Percentiles rank a stretch among this genome's conserved stretches.
These are phyloP conservation scores for Vulpes vulpes DNA, from an alignment of 2,113 vertebrate species.

Conservation along the genomic window DNA sequence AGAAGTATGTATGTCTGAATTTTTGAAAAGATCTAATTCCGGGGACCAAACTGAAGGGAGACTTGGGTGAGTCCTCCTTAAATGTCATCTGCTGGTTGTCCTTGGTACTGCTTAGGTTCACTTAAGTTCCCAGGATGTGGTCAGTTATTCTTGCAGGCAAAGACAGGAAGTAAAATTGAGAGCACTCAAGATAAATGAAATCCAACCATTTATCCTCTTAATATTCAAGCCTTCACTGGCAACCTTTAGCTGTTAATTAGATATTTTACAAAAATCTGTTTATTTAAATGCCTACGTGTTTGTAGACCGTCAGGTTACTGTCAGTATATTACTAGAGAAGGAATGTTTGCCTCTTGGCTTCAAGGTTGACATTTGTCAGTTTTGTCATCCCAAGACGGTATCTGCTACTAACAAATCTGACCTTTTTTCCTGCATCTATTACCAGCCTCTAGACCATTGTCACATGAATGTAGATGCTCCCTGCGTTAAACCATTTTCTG, in stretches of 20 bases:
- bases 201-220: background rate
- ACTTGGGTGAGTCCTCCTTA: background rate
- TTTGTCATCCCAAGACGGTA: background rate
- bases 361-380: background rate
- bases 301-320: fast-evolving
- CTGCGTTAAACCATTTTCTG: background rate
- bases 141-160: background rate
- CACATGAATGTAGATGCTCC: fast-evolving
- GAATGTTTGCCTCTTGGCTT: background rate
- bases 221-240: background rate
- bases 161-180: background rate
- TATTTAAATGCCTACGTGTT: background rate
- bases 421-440: background rate
- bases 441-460: background rate
- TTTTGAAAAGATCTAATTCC: background rate
- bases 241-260: background rate
- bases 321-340: background rate
- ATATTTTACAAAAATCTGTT: background rate
- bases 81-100: background rate
- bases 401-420: background rate
- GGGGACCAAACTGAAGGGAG: background rate
- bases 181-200: background rate
- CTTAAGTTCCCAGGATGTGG: background rate
- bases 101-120: background rate
- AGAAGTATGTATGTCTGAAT: background rate